phyloP scores from a whole-genome alignment of 2,797 vertebrate species.

The Nannoperca obscura region DNA sequence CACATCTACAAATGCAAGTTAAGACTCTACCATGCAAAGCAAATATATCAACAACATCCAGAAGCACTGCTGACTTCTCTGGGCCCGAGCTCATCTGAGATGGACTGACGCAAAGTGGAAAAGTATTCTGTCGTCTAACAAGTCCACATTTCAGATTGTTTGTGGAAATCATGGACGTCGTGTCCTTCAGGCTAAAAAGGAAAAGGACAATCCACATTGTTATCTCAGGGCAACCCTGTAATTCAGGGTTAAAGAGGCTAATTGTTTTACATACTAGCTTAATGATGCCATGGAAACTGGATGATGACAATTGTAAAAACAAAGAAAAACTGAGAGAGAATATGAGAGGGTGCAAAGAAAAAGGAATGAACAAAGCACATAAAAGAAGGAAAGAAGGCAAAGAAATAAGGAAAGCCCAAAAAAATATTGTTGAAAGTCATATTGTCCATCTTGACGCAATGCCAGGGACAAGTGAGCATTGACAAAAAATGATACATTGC shows the following conservation, averaged over 20 bases:
- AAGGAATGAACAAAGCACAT: neutral
- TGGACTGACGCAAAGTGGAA: too few relatives aligned
- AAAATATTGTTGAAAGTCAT: neutral
- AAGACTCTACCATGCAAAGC: too few relatives aligned
- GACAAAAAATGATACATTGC: slow-evolving; percentile 1
- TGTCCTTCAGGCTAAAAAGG: too few relatives aligned
- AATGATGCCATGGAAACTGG: slow-evolving; percentile 1
- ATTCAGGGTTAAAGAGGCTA: neutral
- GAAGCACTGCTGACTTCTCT: too few relatives aligned
- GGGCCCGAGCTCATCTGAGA: too few relatives aligned
- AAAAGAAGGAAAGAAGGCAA: neutral
- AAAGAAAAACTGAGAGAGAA: neutral
- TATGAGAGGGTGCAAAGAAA: neutral
- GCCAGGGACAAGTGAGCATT: neutral
- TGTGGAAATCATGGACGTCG: too few relatives aligned
- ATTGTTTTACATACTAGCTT: neutral
- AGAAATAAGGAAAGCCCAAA: neutral
- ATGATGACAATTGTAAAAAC: neutral
- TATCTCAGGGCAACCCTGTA: too few relatives aligned
- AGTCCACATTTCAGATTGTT: too few relatives aligned
- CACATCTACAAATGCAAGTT: too few relatives aligned
- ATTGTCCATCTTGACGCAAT: neutral
- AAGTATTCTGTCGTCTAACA: too few relatives aligned
- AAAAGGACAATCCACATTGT: too few relatives aligned
- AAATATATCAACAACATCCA: too few relatives aligned